phyloP scores from a whole-genome alignment of 35 echinoderm and acorn worm genomes.

The Chiridota heheva region DNA sequence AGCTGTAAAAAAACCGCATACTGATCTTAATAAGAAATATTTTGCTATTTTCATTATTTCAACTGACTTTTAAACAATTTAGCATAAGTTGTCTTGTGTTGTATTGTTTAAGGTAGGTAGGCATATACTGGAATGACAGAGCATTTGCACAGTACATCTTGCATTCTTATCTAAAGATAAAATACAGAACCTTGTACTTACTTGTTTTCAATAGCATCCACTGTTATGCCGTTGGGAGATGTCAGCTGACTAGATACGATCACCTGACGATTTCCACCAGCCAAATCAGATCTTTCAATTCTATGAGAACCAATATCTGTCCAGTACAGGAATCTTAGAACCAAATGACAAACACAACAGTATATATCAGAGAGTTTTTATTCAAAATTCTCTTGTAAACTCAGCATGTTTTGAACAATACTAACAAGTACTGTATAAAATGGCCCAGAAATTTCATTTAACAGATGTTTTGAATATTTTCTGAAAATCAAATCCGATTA shows the following conservation, averaged over 20 bases:
- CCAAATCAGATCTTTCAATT: conserved; percentile 67
- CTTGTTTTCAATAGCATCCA: conserved; percentile 57
- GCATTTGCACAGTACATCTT: too few species aligned
- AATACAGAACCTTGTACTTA: too few species aligned
- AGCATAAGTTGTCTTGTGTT: too few species aligned
- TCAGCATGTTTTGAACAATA: not conserved
- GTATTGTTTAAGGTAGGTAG: too few species aligned
- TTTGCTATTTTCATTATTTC: too few species aligned
- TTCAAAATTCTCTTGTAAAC: not conserved
- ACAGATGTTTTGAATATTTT: not conserved
- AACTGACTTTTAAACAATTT: too few species aligned
- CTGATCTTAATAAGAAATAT: too few species aligned
- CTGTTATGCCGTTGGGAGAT: conserved; percentile 68
- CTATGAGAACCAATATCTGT: conserved; percentile 65
- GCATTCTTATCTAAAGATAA: too few species aligned
- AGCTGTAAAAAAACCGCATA: too few species aligned
- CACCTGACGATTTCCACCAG: conserved; percentile 44
- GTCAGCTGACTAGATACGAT: conserved; percentile 33
- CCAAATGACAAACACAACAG: not conserved
- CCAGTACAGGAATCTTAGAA: conserved; percentile 73
- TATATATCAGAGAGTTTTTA: not conserved
- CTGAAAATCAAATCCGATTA: not conserved
- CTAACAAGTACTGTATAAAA: not conserved
- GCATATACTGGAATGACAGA: too few species aligned
- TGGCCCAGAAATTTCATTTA: not conserved